These are phyloP conservation scores for Oryzias javanicus DNA, from an alignment of 2,113 vertebrate genomes.

Conservation along the genomic window DNA sequence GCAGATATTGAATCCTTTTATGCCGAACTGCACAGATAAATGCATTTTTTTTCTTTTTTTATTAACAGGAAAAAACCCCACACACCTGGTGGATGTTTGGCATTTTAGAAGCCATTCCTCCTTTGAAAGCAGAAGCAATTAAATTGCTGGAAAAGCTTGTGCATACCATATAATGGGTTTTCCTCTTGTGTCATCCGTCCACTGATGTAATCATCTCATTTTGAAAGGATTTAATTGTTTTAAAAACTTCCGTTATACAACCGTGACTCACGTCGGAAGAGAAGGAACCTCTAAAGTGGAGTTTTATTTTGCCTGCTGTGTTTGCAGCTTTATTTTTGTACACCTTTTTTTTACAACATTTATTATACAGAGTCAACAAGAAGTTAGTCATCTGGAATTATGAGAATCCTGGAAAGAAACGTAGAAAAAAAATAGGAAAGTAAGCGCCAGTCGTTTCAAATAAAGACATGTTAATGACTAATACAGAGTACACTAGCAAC, in stretches of 20 bases:
- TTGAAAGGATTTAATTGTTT: constrained; percentile 14
- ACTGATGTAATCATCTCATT: constrained; percentile 4
- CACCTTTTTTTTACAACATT: constrained; percentile 73
- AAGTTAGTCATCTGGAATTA: constrained; percentile 56
- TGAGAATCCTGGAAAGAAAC: constrained; percentile 69
- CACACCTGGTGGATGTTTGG: constrained; percentile 2
- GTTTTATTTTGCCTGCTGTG: constrained; percentile 65
- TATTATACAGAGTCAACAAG: constrained; percentile 68
- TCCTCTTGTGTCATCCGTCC: constrained; percentile 1
- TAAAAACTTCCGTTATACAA: neutral
- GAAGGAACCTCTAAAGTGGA: constrained; percentile 45
- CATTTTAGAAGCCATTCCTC: constrained; percentile 8
- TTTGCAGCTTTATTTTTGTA: constrained; percentile 64
- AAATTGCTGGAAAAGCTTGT: constrained; percentile 11
- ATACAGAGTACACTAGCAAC: constrained; percentile 56
- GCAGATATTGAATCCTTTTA: constrained; percentile 4
- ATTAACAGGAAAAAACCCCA: constrained; percentile 4
- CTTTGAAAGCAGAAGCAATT: constrained; percentile 29
- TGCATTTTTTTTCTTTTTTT: constrained; percentile 6
- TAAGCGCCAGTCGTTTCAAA: constrained; percentile 65
- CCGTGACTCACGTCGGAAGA: neutral
- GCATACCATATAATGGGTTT: constrained; percentile 18
- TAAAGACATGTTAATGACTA: constrained; percentile 61
- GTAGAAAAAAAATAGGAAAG: constrained; percentile 52
- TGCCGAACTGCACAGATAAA: constrained; percentile 2